These are phyloP conservation scores for Pungitius pungitius DNA, from an alignment of 2,113 vertebrate genomes.

Conservation along the genomic window DNA sequence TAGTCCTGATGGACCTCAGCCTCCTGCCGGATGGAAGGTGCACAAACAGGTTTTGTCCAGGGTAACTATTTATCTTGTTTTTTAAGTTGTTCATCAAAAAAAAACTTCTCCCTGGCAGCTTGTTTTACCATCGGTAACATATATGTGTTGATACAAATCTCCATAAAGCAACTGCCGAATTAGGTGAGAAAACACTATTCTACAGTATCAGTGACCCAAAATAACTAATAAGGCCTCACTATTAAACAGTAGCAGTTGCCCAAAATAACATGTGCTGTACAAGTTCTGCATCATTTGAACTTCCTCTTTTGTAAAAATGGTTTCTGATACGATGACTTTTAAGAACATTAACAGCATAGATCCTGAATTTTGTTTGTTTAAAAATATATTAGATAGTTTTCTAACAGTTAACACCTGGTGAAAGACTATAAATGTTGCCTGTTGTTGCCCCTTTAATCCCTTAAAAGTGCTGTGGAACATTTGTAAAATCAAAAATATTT, in stretches of 20 bases:
- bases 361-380: too few species aligned
- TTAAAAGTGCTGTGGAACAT: not conserved
- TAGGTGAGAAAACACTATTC: too few species aligned
- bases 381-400: too few species aligned
- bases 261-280: not conserved
- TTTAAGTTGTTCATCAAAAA: not conserved
- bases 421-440: not conserved
- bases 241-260: not conserved
- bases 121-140: too few species aligned
- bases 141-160: too few species aligned
- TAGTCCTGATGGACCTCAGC: too few species aligned
- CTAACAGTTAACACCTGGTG: not conserved
- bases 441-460: not conserved
- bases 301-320: not conserved
- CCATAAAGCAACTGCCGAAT: too few species aligned
- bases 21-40: too few species aligned
- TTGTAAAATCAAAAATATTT: not conserved
- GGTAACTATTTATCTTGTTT: not conserved
- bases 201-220: not conserved
- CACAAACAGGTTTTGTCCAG: too few species aligned
- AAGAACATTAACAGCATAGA: not conserved
- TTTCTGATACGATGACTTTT: not conserved
- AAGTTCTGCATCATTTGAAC: not conserved
- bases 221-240: too few species aligned
- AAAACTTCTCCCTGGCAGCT: not conserved